Evolutionary conservation across 1,140 invertebrate genomes (phyloP).

Genomic region (Lepidostoma basale): DNA sequence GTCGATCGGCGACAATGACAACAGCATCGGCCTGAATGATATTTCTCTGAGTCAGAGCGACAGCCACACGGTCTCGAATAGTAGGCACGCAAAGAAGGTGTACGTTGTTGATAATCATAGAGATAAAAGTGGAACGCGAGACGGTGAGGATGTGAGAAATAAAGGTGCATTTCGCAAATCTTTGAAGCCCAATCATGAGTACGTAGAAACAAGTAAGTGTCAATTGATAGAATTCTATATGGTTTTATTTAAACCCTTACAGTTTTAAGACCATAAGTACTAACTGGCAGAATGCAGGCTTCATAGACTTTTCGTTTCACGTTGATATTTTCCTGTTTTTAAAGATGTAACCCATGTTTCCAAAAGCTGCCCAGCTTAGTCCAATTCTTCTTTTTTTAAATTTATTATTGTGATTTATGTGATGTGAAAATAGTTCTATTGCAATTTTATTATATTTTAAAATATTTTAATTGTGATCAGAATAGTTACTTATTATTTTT

Average conservation of each 20-base stretch:
- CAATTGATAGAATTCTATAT: slow-evolving; percentile 5
- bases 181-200: slow-evolving; percentile 20
- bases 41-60: slow-evolving; percentile 43
- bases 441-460: slow-evolving; percentile 22
- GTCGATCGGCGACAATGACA: slow-evolving; percentile 36
- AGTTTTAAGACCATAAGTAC: no score
- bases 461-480: slow-evolving; percentile 31
- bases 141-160: slow-evolving; percentile 18
- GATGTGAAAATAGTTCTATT: no score
- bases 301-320: no score
- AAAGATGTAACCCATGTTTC: no score
- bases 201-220: slow-evolving; percentile 62
- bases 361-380: no score
- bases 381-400: no score
- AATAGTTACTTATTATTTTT: slow-evolving; percentile 24
- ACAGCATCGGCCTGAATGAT: slow-evolving; percentile 40
- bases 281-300: no score
- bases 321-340: no score
- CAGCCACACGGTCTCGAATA: slow-evolving; percentile 41
- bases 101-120: slow-evolving; percentile 38
- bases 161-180: slow-evolving; percentile 35
- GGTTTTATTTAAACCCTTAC: slow-evolving; percentile 15
- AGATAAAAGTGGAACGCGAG: slow-evolving; percentile 24
- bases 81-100: slow-evolving; percentile 33
- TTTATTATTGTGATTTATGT: no score